Base-by-base conservation (phyloP, 2,888 invertebrate species). In the Periphyllus acericola region DNA sequence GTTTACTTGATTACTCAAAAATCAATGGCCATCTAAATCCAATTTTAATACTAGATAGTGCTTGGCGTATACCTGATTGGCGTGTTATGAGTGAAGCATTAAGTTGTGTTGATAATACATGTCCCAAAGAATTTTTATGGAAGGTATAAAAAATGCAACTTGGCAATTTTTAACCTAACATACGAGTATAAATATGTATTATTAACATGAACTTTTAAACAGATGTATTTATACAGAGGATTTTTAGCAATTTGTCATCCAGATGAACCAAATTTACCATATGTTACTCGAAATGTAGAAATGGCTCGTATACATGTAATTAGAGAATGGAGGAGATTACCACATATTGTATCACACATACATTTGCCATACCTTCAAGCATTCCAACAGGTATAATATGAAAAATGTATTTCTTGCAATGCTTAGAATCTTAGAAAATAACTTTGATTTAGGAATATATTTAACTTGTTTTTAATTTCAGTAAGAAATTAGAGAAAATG, bases 41-140 rank as follows among this genome's bases (percentile, higher is more conserved):
- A 0, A 96, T 96, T 91, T 93, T 99, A 74, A 95, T 98, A 89
- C 92, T 99, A 90, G 99, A 99, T 91, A 96, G 97, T 91, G 96
- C 98, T 0, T 99, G 99, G 98, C 93, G 98, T 85, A 95, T 97
- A 85, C 97, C 98, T 0, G 96, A 98, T 91, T 99, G 99, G 99
- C 93, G 94, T 32, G 93, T 96, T 11, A 98, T 98, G 96, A 98
- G 98, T 91, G 98, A 97, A 90, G 97, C 98, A 0, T 92, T 98
- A 11, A 93, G 95, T 0, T 97, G 97, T 93, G 96, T 98, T 9
- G 99, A 99, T 91, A 95, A 95, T 90, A 96, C 96, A 90, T 98
- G 96, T 92, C 97, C 98, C 0, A 96, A 96, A 91, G 97, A 97
- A 91, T 93, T 96, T 91, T 95, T 93, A 4, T 94, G 94, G 93